Evolutionary conservation across 2,113 vertebrate genomes (phyloP), one percentile per base, ranked within the genome.

Genomic region (Leiothrix lutea): DNA sequence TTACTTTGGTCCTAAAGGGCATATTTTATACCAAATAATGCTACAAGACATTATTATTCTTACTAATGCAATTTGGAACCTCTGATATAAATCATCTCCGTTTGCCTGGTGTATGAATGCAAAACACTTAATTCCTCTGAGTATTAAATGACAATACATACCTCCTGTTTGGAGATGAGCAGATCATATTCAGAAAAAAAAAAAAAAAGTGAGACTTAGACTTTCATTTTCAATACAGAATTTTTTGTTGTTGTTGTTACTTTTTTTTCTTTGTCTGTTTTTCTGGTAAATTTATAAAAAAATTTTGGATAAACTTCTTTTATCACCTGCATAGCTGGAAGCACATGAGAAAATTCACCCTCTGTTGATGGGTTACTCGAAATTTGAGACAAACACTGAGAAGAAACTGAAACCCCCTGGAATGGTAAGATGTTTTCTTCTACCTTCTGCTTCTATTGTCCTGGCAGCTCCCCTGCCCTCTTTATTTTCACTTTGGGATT

Each of bases 21-120:
- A 48, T 48, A 24, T 93, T 95, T 94, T 75, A 29, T 95, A 80
- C 74, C 38, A 88, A 64, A 60, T 45, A 84, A 56, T 81, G 9
- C 23, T 89, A 17, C 44, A 50, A 88, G 26, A 90, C 3, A 26
- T 66, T 88, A 75, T 94, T 92, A 80, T 69, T 90, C 24, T 88
- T 78, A 70, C 24, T 80, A 67, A 86, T 58, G 25, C 35, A 73
- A 48, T 93, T 88, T 92, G 42, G 33, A 88, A 66, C 14, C 56
- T 48, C 38, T 77, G 51, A 85, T 53, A 80, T 58, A 93, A 93
- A 90, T 90, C 29, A 90, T 24, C 25, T 44, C 26, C 36, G 9
- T 71, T 90, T 83, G 14, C 23, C 62, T 86, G 24, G 23, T 71
- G 20, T 60, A 77, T 71, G 75, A 74, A 80, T 78, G 58, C 29